A percentile compares a stretch with the other conserved stretches of the same genome.
Evolutionary conservation across 2,888 invertebrate genomes (phyloP).

Genomic region (Mantis religiosa): DNA sequence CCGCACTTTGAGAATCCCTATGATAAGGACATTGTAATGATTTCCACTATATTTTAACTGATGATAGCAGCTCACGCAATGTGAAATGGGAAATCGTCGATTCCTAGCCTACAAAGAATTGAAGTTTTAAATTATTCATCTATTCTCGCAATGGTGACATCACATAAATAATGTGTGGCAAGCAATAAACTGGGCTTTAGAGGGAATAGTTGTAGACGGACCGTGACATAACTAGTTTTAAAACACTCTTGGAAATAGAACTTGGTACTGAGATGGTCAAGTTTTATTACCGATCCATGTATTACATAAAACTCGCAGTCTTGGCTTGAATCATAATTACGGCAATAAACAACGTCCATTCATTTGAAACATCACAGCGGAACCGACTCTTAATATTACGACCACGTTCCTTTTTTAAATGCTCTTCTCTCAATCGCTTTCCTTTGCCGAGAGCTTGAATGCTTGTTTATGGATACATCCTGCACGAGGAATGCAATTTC

Average conservation of each 20-base stretch:
- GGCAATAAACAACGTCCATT: not conserved
- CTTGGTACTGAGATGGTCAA: not conserved
- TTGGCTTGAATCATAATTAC: not conserved
- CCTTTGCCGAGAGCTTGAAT: not conserved
- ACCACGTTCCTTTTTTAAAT: not conserved
- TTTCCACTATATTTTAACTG: not conserved
- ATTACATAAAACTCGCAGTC: not conserved
- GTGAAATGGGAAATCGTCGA: not conserved
- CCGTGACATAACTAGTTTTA: not conserved
- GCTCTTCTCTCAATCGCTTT: not conserved
- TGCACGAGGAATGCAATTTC: not conserved
- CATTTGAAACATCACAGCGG: not conserved
- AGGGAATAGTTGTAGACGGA: not conserved
- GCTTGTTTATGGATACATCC: not conserved
- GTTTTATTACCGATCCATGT: not conserved
- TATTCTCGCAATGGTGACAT: not conserved
- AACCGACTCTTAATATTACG: not conserved
- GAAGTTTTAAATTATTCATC: not conserved
- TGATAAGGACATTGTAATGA: not conserved
- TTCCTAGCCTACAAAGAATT: not conserved
- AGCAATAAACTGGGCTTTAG: not conserved
- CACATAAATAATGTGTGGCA: not conserved
- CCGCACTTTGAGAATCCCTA: not conserved
- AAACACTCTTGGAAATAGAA: not conserved
- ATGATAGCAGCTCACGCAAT: not conserved